These are phyloP conservation scores for Ophioninae sp. DNA, from an alignment of 2,888 invertebrate species.

Conservation along the genomic window DNA sequence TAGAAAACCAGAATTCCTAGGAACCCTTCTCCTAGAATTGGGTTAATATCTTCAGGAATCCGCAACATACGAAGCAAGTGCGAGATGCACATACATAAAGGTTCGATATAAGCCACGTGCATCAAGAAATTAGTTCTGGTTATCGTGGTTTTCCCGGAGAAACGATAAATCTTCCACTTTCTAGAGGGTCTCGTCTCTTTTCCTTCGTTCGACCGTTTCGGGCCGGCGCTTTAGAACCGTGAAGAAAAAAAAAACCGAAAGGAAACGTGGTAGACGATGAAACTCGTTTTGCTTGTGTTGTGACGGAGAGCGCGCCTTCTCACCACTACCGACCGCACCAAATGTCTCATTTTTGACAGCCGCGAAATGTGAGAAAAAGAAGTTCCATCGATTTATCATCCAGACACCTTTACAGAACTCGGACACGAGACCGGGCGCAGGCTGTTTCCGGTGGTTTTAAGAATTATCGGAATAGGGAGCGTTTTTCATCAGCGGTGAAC, in stretches of 20 bases:
- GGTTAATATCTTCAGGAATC: constrained; percentile 18
- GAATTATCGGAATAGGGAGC: background rate
- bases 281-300: constrained; percentile 24
- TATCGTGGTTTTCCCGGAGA: constrained; percentile 57
- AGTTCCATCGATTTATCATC: constrained; percentile 34
- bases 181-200: constrained; percentile 21
- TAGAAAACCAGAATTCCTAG: background rate
- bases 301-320: constrained; percentile 33
- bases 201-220: background rate
- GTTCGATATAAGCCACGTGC: constrained; percentile 22
- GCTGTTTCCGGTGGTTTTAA: background rate
- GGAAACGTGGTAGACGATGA: constrained; percentile 4
- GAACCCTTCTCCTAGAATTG: background rate
- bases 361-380: constrained; percentile 25
- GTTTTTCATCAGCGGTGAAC: background rate
- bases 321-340: constrained; percentile 9
- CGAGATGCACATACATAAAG: background rate
- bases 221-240: constrained; percentile 19
- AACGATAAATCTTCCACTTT: constrained; percentile 55
- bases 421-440: background rate
- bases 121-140: constrained; percentile 57
- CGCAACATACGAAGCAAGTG: constrained; percentile 22
- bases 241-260: constrained; percentile 3
- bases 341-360: constrained; percentile 42
- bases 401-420: background rate